These are phyloP conservation scores for Invenusta paracnida DNA, from an alignment of 2,888 invertebrate species.

Conservation along the genomic window DNA sequence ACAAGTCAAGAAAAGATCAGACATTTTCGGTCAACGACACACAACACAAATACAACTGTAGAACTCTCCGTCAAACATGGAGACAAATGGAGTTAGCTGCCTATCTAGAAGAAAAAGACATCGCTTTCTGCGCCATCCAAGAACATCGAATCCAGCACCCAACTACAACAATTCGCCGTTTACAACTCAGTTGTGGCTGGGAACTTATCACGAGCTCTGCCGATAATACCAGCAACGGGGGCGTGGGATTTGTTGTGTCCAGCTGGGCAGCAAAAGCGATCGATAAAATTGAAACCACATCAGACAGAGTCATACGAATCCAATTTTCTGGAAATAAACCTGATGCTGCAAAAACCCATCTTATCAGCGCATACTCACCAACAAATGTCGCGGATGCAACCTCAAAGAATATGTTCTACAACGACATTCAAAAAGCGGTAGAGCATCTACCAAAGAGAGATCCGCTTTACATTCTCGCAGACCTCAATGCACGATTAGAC, in stretches of 20 bases:
- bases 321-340: constrained; percentile 29
- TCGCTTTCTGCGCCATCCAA: neutral
- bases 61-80: neutral
- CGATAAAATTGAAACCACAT: constrained; percentile 27
- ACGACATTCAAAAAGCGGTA: constrained; percentile 22
- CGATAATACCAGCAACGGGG: neutral
- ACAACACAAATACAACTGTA: neutral
- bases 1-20: neutral
- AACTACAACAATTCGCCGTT: neutral
- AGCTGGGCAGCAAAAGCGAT: constrained; percentile 29
- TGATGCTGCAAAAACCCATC: constrained; percentile 18
- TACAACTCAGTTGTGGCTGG: neutral
- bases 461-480: constrained; percentile 26
- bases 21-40: neutral
- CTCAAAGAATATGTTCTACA: constrained; percentile 29
- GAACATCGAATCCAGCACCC: neutral
- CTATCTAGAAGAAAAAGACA: neutral
- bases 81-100: neutral
- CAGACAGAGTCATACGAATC: constrained; percentile 27
- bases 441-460: constrained; percentile 29
- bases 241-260: neutral
- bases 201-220: neutral
- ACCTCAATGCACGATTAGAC: constrained; percentile 29
- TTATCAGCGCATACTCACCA: constrained; percentile 25
- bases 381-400: constrained; percentile 19